A percentile compares a stretch with the other conserved stretches of the same genome.
phyloP scores from a whole-genome alignment of 2,797 vertebrate genomes.

The Meriones psammophilus region DNA sequence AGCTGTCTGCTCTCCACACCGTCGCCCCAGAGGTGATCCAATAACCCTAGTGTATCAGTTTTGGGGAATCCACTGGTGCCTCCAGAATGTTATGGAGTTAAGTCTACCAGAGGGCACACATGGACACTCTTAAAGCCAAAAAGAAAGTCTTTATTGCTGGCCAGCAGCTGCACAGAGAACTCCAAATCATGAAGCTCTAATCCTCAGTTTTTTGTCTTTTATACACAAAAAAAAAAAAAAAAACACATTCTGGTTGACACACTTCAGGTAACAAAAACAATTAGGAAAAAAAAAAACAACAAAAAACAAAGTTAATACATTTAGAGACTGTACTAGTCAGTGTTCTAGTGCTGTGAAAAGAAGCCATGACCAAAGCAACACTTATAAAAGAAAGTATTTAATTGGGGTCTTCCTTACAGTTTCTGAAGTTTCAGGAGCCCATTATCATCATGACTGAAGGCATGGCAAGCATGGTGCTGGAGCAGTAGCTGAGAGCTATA shows the following conservation, averaged over 20 bases:
- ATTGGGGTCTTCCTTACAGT: background rate
- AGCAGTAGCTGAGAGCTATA: background rate
- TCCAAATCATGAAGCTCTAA: background rate
- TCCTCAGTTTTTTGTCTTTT: background rate
- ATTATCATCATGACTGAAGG: background rate
- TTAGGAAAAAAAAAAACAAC: background rate
- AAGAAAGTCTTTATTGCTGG: background rate
- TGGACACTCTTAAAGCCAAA: background rate
- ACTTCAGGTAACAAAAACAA: background rate
- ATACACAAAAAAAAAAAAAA: background rate
- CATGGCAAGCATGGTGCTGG: background rate
- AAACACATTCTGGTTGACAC: background rate
- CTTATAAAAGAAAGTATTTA: background rate
- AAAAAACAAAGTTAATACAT: background rate
- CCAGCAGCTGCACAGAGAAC: background rate
- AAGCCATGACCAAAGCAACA: background rate
- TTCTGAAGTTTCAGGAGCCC: background rate
- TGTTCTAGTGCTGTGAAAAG: background rate
- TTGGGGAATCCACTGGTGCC: background rate
- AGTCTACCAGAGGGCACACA: background rate
- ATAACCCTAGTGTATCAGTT: background rate
- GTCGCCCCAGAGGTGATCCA: background rate
- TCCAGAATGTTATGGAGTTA: background rate
- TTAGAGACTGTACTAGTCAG: background rate
- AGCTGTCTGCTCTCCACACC: background rate